phyloP scores from a whole-genome alignment of 2,113 vertebrate genomes.

The Phalacrocorax carbo region DNA sequence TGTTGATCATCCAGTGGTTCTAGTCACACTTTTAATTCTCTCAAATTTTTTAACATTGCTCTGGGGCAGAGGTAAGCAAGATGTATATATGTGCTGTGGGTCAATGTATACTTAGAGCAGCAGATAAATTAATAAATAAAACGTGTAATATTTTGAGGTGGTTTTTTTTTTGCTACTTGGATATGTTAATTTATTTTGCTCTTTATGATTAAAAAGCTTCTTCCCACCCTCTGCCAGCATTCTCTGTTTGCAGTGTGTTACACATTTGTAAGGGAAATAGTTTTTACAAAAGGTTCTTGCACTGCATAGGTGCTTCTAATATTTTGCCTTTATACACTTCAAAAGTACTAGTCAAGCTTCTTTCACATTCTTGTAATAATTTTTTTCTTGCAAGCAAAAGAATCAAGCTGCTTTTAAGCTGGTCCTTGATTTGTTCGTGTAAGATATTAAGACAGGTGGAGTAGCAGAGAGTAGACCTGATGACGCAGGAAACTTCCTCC shows the following conservation, averaged over 20 bases:
- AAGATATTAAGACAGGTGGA: neutral
- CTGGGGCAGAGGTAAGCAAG: neutral
- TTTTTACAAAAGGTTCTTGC: neutral
- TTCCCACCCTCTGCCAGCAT: neutral
- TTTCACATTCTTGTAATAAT: neutral
- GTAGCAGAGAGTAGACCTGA: neutral
- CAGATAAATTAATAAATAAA: neutral
- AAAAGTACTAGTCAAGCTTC: neutral
- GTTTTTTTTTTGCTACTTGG: neutral
- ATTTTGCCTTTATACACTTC: neutral
- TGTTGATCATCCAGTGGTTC: neutral
- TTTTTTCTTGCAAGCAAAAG: neutral
- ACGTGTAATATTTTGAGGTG: neutral
- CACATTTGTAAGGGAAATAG: neutral
- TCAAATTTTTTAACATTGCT: neutral
- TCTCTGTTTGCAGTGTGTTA: neutral
- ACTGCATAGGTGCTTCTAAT: neutral
- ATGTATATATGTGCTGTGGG: rapidly evolving
- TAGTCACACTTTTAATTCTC: neutral
- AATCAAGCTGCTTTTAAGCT: neutral
- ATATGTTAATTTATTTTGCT: neutral
- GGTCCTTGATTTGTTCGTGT: neutral
- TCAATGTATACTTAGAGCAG: neutral
- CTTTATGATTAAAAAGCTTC: neutral
- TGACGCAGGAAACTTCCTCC: neutral